Conservation (phyloP, 2,797 vertebrate species). For the Delichon dasypus region DNA sequence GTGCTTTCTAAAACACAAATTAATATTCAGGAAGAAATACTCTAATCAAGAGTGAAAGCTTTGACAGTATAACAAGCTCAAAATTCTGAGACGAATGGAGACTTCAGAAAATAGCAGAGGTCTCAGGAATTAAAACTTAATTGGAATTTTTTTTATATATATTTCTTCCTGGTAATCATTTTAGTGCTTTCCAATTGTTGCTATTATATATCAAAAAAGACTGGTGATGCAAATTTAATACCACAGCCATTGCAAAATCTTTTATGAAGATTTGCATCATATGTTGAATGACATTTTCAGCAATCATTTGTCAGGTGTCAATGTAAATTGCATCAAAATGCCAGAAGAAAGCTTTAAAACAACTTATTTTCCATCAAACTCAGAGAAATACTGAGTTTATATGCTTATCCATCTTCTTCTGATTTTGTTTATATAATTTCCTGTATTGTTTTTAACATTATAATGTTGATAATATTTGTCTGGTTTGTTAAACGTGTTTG, state of each 20-base stretch:
- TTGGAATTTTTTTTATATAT: not conserved
- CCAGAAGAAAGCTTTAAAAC: not conserved
- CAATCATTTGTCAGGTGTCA: slow-evolving; percentile 1
- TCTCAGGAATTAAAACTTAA: slow-evolving; percentile 19
- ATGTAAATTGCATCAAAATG: slow-evolving; percentile 16
- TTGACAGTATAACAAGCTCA: slow-evolving; percentile 24
- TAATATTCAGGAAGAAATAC: slow-evolving; percentile 9
- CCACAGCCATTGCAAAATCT: not conserved
- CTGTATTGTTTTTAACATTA: not conserved
- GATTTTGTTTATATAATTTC: not conserved
- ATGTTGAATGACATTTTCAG: not conserved
- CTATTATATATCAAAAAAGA: slow-evolving; percentile 1
- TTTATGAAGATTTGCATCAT: not conserved
- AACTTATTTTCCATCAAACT: not conserved
- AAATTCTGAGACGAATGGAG: slow-evolving; percentile 30
- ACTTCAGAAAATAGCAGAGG: not conserved
- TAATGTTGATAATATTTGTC: not conserved
- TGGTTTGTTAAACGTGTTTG: not conserved
- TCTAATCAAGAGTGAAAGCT: slow-evolving; percentile 49
- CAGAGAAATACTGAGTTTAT: not conserved
- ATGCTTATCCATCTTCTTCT: not conserved
- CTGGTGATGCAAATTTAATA: slow-evolving; percentile 23
- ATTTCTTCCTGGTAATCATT: slow-evolving; percentile 11
- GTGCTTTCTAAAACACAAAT: not conserved
- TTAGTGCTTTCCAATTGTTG: not conserved